Evolutionary conservation across 92 coral and sea anemone genomes (phyloP), one percentile per base, ranked within the genome.

Genomic region (Phenganax marumi): DNA sequence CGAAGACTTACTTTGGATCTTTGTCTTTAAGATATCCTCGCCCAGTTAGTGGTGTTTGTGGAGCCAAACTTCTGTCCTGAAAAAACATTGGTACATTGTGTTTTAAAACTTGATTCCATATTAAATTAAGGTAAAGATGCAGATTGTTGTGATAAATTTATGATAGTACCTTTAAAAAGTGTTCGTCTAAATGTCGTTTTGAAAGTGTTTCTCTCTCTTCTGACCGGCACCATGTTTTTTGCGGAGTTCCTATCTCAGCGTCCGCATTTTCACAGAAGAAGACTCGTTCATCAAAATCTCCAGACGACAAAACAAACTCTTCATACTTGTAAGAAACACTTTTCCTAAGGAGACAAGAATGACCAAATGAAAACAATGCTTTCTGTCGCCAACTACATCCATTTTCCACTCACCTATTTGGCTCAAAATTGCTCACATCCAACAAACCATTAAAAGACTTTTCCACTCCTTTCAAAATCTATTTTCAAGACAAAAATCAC

Each of bases 251-350:
- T 69, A 94, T 94, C 78, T 94, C 98, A 0, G 86, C 68, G 46
- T 94, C 97, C 7, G 98, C 97, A 68, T 94, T 93, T 12, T 92
- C 97, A 24, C 90, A 94, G 43, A 94, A 86, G 76, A 94, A 94
- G 52, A 94, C 92, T 85, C 98, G 81, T 77, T 94, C 98, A 84
- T 94, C 98, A 92, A 94, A 94, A 75, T 94, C 98, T 4, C 98
- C 98, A 47, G 97, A 97, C 17, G 98, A 94, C 61, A 94, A 63
- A n/a, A 94, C 98, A 77, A 90, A 94, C 77, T 92, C 93, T 46
- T 94, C 98, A 16, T 94, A 94, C 25, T 92, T 94, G 65, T 81
- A 82, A 75, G 90, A 89, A 12, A 92, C 86, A 13, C 88, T 77
- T 74, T 92, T 92, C 65, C 98, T 94, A 76, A 12, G 50, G 25